These are phyloP conservation scores for Strongylocentrotus purpuratus DNA, from an alignment of 35 echinoderm and acorn worm species.

Conservation along the genomic window DNA sequence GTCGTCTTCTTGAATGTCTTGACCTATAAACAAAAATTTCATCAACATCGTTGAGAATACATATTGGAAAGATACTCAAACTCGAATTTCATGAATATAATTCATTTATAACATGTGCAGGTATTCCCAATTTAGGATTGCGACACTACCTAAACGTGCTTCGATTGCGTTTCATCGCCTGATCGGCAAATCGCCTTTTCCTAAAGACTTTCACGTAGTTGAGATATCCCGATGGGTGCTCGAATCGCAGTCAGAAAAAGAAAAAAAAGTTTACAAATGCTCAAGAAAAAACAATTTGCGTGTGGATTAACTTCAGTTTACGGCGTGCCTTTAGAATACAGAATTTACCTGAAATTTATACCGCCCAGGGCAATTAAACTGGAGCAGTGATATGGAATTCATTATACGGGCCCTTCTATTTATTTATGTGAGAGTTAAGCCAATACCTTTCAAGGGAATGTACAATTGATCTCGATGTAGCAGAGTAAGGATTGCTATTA, in stretches of 20 bases:
- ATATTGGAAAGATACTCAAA: too few relatives aligned
- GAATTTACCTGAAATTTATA: neutral
- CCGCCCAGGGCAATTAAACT: neutral
- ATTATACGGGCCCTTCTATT: neutral
- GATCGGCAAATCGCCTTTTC: neutral
- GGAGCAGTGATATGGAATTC: neutral
- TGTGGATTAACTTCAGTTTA: neutral
- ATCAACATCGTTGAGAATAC: neutral
- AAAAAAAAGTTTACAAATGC: neutral
- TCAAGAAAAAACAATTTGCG: neutral
- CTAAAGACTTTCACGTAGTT: too few relatives aligned
- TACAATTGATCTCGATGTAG: neutral
- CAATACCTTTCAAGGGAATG: neutral
- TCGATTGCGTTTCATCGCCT: neutral
- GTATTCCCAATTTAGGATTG: too few relatives aligned
- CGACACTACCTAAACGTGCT: neutral
- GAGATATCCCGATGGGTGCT: too few relatives aligned
- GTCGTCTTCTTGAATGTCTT: neutral
- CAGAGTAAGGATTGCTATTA: neutral
- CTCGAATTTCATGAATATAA: too few relatives aligned
- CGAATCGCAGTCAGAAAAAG: neutral
- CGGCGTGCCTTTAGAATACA: neutral
- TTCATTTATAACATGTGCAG: too few relatives aligned
- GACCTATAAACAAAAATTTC: neutral
- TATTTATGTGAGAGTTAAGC: neutral